Percentiles rank a stretch among this genome's conserved stretches.
Conservation (phyloP, 2,888 invertebrate species). For the Acheta domesticus region DNA sequence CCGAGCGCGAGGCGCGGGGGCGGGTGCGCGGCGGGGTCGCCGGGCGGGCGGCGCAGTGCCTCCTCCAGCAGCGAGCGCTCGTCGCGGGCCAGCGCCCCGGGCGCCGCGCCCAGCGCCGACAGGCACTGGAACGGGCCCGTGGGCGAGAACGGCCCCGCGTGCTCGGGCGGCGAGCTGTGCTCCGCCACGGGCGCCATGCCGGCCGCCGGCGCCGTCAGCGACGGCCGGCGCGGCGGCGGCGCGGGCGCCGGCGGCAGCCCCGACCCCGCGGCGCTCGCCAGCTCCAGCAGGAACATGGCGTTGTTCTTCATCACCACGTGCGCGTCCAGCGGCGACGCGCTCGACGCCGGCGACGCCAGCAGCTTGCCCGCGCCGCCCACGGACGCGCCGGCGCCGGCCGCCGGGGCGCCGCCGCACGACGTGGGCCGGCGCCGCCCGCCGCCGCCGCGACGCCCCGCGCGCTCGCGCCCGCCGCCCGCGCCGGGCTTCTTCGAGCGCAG, state of each 20-base stretch:
- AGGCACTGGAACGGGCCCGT: conserved; percentile 61
- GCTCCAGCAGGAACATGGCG: conserved; percentile 86
- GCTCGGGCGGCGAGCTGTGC: conserved; percentile 56
- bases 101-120: conserved; percentile 51
- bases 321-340: conserved; percentile 49
- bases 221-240: conserved; percentile 31
- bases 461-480: conserved; percentile 45
- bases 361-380: conserved; percentile 32
- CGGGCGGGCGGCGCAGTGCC: conserved; percentile 44
- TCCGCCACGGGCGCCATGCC: conserved; percentile 39
- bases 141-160: conserved; percentile 54
- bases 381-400: conserved; percentile 29
- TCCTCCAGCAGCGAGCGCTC: conserved; percentile 49
- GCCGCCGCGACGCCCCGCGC: conserved; percentile 42
- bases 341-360: conserved; percentile 44
- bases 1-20: neutral
- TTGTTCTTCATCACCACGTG: conserved; percentile 85
- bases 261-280: conserved; percentile 70
- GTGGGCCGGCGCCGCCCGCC: conserved; percentile 23
- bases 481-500: conserved; percentile 44
- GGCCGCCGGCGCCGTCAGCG: neutral
- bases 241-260: conserved; percentile 38
- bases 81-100: conserved; percentile 34
- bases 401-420: conserved; percentile 39
- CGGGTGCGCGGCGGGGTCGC: neutral